Conservation (phyloP, 1,140 invertebrate species). For the Oncopeltus fasciatus region DNA sequence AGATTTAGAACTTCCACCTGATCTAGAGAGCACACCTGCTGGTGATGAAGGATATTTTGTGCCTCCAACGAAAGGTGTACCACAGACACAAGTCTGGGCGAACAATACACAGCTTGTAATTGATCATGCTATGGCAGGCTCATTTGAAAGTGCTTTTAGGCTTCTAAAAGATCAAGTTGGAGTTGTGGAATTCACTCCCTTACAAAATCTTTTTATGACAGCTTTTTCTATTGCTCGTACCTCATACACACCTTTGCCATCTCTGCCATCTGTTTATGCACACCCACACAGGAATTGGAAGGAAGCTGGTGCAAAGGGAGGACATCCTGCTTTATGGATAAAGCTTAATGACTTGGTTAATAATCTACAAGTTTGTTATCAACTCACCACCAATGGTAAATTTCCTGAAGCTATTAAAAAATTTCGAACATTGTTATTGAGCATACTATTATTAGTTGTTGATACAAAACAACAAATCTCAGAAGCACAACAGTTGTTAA, state of each 20-base stretch:
- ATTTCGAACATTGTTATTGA: constrained; percentile 68
- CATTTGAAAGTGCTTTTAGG: constrained; percentile 80
- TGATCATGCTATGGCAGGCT: constrained; percentile 87
- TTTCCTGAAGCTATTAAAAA: constrained; percentile 86
- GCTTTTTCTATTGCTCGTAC: constrained; percentile 61
- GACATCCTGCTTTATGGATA: constrained; percentile 64
- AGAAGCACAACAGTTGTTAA: constrained; percentile 83
- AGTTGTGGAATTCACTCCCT: constrained; percentile 78
- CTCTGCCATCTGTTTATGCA: constrained; percentile 57
- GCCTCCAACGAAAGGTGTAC: constrained; percentile 56
- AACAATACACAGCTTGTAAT: constrained; percentile 75
- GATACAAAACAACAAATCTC: constrained; percentile 78
- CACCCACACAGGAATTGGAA: constrained; percentile 83
- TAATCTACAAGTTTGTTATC: constrained; percentile 59
- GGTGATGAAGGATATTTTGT: constrained; percentile 54
- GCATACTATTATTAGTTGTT: constrained; percentile 80
- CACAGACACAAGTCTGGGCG: constrained; percentile 56
- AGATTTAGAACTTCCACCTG: constrained; percentile 82
- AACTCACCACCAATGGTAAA: constrained; percentile 92
- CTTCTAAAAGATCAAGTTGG: constrained; percentile 76
- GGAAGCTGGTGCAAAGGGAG: constrained; percentile 61
- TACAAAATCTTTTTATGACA: constrained; percentile 63
- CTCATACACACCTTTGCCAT: constrained; percentile 61
- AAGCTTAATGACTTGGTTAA: constrained; percentile 55
- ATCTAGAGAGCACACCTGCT: constrained; percentile 44